Conservation (phyloP, 2,888 invertebrate species). For the Eledone cirrhosa region DNA sequence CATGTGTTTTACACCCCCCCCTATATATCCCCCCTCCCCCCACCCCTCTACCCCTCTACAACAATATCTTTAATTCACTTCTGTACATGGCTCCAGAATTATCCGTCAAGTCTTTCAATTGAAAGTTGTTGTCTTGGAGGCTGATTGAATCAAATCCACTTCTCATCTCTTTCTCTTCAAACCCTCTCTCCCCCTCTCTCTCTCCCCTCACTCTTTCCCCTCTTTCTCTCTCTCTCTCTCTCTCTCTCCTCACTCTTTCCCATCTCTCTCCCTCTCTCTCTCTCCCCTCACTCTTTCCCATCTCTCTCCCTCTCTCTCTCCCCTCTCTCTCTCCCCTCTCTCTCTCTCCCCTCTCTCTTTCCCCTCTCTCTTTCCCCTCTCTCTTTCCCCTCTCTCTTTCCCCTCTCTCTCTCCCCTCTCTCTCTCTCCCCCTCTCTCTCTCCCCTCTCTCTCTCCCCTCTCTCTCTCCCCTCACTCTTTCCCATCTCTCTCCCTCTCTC, state of each 20-base stretch:
- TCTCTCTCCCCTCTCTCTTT: background rate
- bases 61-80: too few species aligned
- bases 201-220: background rate
- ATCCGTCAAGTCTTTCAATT: too few species aligned
- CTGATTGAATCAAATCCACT: too few species aligned
- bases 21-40: too few species aligned
- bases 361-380: background rate
- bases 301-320: background rate
- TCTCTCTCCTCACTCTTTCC: background rate
- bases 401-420: background rate
- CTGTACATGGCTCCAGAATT: too few species aligned
- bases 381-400: background rate
- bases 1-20: too few species aligned
- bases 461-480: too few species aligned
- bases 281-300: background rate
- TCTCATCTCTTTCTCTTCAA: too few species aligned
- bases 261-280: background rate
- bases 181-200: background rate
- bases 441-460: background rate
- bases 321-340: background rate
- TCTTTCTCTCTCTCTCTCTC: slow-evolving; percentile 25
- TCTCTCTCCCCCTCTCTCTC: background rate
- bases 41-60: too few species aligned
- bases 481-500: background rate
- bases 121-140: too few species aligned